Conservation (phyloP, 2,797 vertebrate species). For the Micropoecilia bifurca region DNA sequence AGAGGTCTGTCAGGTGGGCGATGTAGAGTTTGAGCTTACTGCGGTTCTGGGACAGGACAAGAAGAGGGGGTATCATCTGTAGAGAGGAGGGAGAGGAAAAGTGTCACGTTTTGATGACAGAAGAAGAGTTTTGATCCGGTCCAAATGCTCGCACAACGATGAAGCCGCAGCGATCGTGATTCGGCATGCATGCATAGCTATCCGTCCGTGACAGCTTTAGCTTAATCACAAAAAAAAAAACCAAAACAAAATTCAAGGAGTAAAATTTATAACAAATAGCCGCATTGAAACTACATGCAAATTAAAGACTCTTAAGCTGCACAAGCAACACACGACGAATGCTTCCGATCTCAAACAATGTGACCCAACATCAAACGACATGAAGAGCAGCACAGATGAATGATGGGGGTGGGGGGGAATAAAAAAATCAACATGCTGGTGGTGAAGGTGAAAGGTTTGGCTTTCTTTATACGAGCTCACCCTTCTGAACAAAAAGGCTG, state of each 20-base stretch:
- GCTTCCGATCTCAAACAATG: neutral
- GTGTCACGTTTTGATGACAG: neutral
- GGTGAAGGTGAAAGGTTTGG: conserved; percentile 47
- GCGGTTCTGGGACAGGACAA: conserved; percentile 97
- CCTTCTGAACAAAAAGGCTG: conserved; percentile 99
- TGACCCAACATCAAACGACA: neutral
- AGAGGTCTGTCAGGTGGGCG: conserved; percentile 94
- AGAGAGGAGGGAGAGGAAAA: conserved; percentile 4
- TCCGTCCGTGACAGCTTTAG: neutral
- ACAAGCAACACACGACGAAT: conserved; percentile 34
- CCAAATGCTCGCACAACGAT: conserved; percentile 6
- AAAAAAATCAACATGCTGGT: conserved; percentile 50
- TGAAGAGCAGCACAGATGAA: conserved; percentile 37
- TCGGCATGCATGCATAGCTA: conserved; percentile 44
- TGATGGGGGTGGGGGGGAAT: conserved; percentile 3
- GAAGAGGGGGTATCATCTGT: conserved; percentile 94
- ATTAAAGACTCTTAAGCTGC: conserved; percentile 31
- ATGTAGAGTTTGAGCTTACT: conserved; percentile 98
- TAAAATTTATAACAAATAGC: neutral
- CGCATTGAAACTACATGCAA: conserved; percentile 45
- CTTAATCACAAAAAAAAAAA: no score
- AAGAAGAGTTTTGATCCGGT: neutral
- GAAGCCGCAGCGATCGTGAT: conserved; percentile 11
- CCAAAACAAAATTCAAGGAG: neutral
- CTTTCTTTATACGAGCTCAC: conserved; percentile 87